phyloP scores from a whole-genome alignment of 2,888 invertebrate genomes.

The Phaonia tiefii region DNA sequence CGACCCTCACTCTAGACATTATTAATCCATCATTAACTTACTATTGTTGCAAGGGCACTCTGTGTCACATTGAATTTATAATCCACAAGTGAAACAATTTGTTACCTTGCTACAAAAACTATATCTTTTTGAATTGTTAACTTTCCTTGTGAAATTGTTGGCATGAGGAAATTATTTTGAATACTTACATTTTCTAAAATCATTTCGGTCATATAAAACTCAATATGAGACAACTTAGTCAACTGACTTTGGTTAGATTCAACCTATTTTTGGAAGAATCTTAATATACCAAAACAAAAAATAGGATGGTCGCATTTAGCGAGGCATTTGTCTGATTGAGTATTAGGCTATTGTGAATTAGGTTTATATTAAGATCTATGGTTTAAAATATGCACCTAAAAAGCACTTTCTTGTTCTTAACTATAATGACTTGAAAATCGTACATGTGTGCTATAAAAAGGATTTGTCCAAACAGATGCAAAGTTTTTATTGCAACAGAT shows the following conservation, averaged over 20 bases:
- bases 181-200: too few relatives aligned
- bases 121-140: background rate
- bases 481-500: conserved; percentile 55
- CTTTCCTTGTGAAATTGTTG: background rate
- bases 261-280: conserved; percentile 77
- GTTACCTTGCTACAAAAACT: conserved; percentile 58
- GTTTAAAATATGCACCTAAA: conserved; percentile 55
- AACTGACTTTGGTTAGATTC: conserved; percentile 75
- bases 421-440: conserved; percentile 68
- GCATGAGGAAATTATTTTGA: too few relatives aligned
- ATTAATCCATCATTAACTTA: background rate
- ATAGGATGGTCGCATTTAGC: conserved; percentile 67
- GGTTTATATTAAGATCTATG: too few relatives aligned
- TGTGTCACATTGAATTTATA: conserved; percentile 61
- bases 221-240: conserved; percentile 72
- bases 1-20: too few relatives aligned
- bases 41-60: conserved; percentile 61
- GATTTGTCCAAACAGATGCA: conserved; percentile 49
- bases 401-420: conserved; percentile 61
- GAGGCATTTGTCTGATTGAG: conserved; percentile 71
- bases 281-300: conserved; percentile 66
- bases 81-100: conserved; percentile 54
- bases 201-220: too few relatives aligned
- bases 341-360: background rate
- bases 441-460: conserved; percentile 69